phyloP scores from a whole-genome alignment of 2,113 vertebrate genomes.

The Ia io region DNA sequence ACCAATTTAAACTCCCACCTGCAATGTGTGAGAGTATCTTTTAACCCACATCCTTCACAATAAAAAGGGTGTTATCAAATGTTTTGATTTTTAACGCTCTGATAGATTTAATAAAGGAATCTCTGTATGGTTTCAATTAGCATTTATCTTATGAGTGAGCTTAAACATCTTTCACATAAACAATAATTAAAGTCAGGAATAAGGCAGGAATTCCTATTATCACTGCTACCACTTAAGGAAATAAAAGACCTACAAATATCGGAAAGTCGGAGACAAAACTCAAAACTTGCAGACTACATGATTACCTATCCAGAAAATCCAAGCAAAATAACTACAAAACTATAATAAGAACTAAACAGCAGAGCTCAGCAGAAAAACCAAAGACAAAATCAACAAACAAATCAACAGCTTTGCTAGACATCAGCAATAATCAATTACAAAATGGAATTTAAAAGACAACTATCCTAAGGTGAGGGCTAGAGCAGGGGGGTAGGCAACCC shows the following conservation, averaged over 20 bases:
- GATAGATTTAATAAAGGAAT: slow-evolving; percentile 28
- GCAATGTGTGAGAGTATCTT: neutral
- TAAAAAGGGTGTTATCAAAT: slow-evolving; percentile 26
- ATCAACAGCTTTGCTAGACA: slow-evolving; percentile 10
- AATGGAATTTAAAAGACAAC: neutral
- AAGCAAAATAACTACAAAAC: slow-evolving; percentile 37
- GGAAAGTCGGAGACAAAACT: slow-evolving; percentile 25
- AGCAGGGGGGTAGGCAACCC: neutral
- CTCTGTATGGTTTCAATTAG: slow-evolving; percentile 36
- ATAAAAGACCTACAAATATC: slow-evolving; percentile 25
- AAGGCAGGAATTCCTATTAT: slow-evolving; percentile 38
- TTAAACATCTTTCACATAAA: slow-evolving; percentile 43
- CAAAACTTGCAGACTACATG: neutral
- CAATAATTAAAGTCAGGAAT: slow-evolving; percentile 48
- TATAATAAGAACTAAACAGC: neutral
- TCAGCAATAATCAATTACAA: slow-evolving; percentile 41
- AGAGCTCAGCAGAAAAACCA: slow-evolving; percentile 3
- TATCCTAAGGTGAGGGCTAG: neutral
- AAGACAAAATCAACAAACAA: slow-evolving; percentile 34
- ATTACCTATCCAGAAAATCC: slow-evolving; percentile 1
- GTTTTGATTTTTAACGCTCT: slow-evolving; percentile 47
- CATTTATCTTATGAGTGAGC: slow-evolving; percentile 40
- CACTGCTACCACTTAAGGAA: neutral
- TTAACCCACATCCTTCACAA: slow-evolving; percentile 26
- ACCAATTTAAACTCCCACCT: slow-evolving; percentile 52